A percentile compares a stretch with the other conserved stretches of the same genome.
These are phyloP conservation scores for Puffinus mauretanicus DNA, from an alignment of 2,113 vertebrate genomes.

Conservation along the genomic window DNA sequence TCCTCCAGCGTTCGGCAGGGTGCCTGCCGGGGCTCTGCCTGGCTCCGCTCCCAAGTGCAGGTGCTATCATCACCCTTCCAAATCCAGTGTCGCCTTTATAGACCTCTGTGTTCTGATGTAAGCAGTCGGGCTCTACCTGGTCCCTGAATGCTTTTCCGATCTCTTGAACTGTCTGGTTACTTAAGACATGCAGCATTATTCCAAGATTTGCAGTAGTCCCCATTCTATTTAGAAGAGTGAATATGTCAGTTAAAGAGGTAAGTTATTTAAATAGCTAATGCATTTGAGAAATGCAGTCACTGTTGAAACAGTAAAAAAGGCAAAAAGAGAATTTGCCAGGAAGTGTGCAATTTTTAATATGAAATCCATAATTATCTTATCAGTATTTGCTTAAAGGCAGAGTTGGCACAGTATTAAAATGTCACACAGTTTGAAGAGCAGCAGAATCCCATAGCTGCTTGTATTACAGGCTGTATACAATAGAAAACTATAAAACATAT, in stretches of 20 bases:
- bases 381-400: slow-evolving; percentile 21
- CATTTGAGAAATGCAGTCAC: background rate
- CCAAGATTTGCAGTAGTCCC: background rate
- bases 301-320: background rate
- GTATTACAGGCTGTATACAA: background rate
- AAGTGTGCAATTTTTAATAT: background rate
- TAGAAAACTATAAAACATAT: background rate
- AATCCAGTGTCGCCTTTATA: fast-evolving
- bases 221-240: background rate
- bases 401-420: slow-evolving; percentile 14
- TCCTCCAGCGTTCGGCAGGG: background rate
- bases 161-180: background rate
- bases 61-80: background rate
- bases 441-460: background rate
- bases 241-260: background rate
- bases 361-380: background rate
- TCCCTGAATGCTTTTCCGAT: background rate
- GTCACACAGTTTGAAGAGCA: slow-evolving; percentile 3
- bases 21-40: background rate
- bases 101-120: background rate
- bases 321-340: background rate
- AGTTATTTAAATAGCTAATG: background rate
- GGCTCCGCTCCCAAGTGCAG: background rate
- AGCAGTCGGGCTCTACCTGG: fast-evolving
- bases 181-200: background rate